These are phyloP conservation scores for Acrossocheilus wenchowensis DNA, from an alignment of 2,797 vertebrate genomes.

Conservation along the genomic window DNA sequence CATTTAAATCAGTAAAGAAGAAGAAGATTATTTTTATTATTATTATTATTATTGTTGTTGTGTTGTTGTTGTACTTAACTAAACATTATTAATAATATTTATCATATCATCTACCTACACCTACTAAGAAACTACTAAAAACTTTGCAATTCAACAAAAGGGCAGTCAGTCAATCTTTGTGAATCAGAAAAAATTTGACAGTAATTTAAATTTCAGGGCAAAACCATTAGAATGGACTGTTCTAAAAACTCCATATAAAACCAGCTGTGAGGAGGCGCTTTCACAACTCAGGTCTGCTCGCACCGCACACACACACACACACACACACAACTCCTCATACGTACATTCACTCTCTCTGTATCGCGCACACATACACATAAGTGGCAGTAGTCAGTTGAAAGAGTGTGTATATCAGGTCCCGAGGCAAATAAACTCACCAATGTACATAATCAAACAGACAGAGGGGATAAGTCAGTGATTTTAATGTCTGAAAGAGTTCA, in stretches of 20 bases:
- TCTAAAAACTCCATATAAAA: not conserved
- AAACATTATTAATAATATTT: no score
- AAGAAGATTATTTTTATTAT: no score
- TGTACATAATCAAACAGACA: conserved; percentile 49
- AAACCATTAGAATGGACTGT: not conserved
- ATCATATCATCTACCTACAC: no score
- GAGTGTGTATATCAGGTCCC: conserved; percentile 4
- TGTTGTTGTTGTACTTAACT: no score
- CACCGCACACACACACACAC: not conserved
- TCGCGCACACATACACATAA: not conserved
- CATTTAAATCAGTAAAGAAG: no score
- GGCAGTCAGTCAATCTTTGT: not conserved
- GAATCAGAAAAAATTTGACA: not conserved
- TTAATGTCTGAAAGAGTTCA: conserved; percentile 18
- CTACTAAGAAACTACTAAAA: no score
- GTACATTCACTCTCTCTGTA: not conserved
- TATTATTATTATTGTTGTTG: no score
- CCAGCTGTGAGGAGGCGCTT: not conserved
- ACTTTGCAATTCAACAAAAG: no score
- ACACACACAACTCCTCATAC: not conserved
- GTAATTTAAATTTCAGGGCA: not conserved
- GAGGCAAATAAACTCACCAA: not conserved
- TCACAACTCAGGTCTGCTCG: not conserved
- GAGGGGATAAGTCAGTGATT: conserved; percentile 1
- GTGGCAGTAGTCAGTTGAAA: not conserved